phyloP scores from a whole-genome alignment of 2,888 invertebrate genomes.

The Drosophila greeni region DNA sequence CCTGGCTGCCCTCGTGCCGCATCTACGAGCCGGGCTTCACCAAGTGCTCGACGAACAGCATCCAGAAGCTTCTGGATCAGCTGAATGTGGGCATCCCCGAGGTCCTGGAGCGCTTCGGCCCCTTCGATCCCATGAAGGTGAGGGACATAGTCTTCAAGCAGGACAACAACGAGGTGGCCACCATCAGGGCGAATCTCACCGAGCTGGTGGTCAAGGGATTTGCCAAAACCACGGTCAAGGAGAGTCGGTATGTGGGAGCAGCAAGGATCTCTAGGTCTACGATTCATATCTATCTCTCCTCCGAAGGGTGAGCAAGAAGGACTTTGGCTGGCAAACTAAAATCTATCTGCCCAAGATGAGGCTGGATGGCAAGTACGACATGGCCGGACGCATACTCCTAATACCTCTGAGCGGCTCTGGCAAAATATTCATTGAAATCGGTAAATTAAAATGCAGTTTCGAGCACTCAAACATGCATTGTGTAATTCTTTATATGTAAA shows the following conservation, averaged over 20 bases:
- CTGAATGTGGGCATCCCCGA: conserved; percentile 79
- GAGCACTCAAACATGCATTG: not conserved
- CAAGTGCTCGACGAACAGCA: conserved; percentile 83
- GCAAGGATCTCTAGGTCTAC: not conserved
- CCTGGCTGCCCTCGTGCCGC: conserved; percentile 83
- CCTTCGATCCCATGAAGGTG: conserved; percentile 83
- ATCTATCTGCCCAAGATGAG: conserved; percentile 83
- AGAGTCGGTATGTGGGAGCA: conserved; percentile 81
- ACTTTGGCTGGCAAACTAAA: conserved; percentile 84
- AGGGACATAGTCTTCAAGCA: conserved; percentile 84
- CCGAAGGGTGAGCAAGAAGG: conserved; percentile 82
- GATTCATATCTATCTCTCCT: not conserved
- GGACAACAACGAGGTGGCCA: conserved; percentile 85
- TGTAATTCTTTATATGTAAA: not conserved
- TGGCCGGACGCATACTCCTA: conserved; percentile 83
- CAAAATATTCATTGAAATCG: conserved; percentile 85
- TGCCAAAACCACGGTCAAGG: conserved; percentile 81
- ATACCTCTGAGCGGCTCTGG: conserved; percentile 84
- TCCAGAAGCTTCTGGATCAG: conserved; percentile 81
- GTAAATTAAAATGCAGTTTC: conserved; percentile 75
- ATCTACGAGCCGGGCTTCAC: conserved; percentile 83
- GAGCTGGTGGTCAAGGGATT: conserved; percentile 84
- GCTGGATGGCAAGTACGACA: conserved; percentile 84
- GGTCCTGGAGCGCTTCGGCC: conserved; percentile 78
- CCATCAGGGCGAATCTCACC: conserved; percentile 84